Base-by-base conservation (phyloP, 2,113 vertebrate species). In the Urocitellus parryii region DNA sequence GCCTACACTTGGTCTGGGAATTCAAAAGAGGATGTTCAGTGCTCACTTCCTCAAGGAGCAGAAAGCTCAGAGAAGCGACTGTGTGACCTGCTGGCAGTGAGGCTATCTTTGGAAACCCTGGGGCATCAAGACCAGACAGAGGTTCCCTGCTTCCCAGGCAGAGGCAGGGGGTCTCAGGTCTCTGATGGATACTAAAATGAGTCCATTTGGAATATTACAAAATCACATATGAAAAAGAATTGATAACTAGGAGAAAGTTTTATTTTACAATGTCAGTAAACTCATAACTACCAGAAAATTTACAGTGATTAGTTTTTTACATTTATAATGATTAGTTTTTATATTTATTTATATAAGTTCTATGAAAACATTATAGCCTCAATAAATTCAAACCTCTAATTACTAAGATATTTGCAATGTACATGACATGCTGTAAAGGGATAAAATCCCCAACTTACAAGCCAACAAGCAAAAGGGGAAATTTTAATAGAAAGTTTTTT, bases 221-320 rank as follows among this genome's bases (percentile, higher is more conserved):
- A 42, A 80, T 76, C 72, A 83, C 82, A 94, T 79, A 70, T 61
- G 76, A 32, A 51, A 67, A 81, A 83, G 1, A 56, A 63, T 32
- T 45, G n/a, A 27, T 67, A 94, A 76, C 74, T 48, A 97, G 56
- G 37, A 95, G 27, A 91, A 87, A 84, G 16, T 77, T 70, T 91
- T 58, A 92, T 79, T 48, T 86, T 74, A 81, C 32, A 61, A 32
- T 51, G 70, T 51, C 2, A 25, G 76, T 37, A 89, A 83, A 58
- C 13, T 65, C 11, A 82, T 22, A 93, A 87, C 34, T 67, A 76
- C 61, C 70, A 78, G 77, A 83, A 96, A n/a, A n/a, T n/a, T n/a
- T n/a, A n/a, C n/a, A n/a, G n/a, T n/a, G n/a, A n/a, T n/a, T n/a
- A n/a, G n/a, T n/a, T n/a, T n/a, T n/a, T n/a, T n/a, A n/a, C n/a